phyloP scores from a whole-genome alignment of 2,113 vertebrate genomes.

The Tyto alba region DNA sequence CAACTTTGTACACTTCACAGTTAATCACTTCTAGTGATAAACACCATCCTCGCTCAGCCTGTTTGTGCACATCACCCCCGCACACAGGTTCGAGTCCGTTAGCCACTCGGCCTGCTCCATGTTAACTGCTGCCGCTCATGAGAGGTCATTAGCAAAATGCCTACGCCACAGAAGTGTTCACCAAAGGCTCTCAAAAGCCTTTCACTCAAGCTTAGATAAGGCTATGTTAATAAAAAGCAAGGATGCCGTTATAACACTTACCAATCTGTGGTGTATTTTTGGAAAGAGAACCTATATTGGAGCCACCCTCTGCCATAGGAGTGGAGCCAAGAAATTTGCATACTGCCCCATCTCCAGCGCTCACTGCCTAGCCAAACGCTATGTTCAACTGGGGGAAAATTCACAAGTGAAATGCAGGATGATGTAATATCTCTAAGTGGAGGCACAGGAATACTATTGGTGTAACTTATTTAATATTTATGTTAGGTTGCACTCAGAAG shows the following conservation, averaged over 20 bases:
- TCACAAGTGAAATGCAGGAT: neutral
- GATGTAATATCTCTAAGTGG: neutral
- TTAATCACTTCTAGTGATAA: neutral
- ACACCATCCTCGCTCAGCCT: neutral
- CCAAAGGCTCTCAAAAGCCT: neutral
- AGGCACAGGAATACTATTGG: neutral
- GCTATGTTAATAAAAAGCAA: neutral
- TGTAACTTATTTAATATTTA: neutral
- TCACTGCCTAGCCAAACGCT: neutral
- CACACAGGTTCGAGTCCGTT: accelerated
- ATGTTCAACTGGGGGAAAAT: neutral
- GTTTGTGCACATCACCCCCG: accelerated
- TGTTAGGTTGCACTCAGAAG: neutral
- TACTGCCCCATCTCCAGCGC: neutral
- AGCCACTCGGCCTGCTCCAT: accelerated
- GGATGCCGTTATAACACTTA: neutral
- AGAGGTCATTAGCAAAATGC: neutral
- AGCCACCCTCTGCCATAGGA: neutral
- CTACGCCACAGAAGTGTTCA: accelerated
- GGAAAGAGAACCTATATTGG: neutral
- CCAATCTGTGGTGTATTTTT: neutral
- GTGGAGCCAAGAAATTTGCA: neutral
- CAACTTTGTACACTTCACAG: neutral
- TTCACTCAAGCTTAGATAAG: neutral
- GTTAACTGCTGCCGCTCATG: neutral